phyloP scores from a whole-genome alignment of 1,140 invertebrate species.

The Drosophila simulans region DNA sequence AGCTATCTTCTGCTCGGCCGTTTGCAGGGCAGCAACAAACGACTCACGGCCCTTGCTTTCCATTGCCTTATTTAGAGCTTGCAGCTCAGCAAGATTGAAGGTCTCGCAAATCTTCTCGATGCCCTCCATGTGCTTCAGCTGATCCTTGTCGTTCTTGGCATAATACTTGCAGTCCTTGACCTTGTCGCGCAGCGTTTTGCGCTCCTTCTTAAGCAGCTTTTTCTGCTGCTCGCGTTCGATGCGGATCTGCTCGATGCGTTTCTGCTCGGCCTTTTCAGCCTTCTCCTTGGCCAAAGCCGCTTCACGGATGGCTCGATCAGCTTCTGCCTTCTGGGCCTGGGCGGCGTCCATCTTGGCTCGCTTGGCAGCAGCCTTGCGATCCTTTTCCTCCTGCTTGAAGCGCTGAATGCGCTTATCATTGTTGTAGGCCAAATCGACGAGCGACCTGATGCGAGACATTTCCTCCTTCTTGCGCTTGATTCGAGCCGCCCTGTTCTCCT shows the following conservation, averaged over 20 bases:
- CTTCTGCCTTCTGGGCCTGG: slow-evolving; percentile 92
- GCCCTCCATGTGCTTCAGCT: slow-evolving; percentile 93
- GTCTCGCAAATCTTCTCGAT: slow-evolving; percentile 96
- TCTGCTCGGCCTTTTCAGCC: slow-evolving; percentile 92
- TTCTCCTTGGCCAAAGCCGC: slow-evolving; percentile 92
- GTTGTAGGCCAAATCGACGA: slow-evolving; percentile 97
- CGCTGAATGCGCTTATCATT: slow-evolving; percentile 96
- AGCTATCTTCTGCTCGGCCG: slow-evolving; percentile 90
- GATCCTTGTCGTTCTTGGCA: slow-evolving; percentile 89
- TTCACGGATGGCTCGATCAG: slow-evolving; percentile 90
- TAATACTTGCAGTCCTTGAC: slow-evolving; percentile 96
- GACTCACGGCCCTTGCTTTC: slow-evolving; percentile 87
- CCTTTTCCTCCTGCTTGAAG: slow-evolving; percentile 97
- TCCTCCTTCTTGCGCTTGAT: slow-evolving; percentile 98
- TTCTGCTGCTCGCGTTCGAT: slow-evolving; percentile 94
- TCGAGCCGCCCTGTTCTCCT: slow-evolving; percentile 96
- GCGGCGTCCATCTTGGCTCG: slow-evolving; percentile 95
- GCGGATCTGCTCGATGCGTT: slow-evolving; percentile 91
- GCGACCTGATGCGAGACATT: slow-evolving; percentile 93
- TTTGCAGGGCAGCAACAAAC: slow-evolving; percentile 89
- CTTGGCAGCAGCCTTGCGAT: slow-evolving; percentile 95
- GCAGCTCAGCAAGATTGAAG: slow-evolving; percentile 89
- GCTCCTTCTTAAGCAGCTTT: slow-evolving; percentile 93
- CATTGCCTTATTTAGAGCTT: slow-evolving; percentile 91
- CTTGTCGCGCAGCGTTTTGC: slow-evolving; percentile 93